phyloP scores from a whole-genome alignment of 2,888 invertebrate species.

The Scaptodrosophila latifasciaeformis region DNA sequence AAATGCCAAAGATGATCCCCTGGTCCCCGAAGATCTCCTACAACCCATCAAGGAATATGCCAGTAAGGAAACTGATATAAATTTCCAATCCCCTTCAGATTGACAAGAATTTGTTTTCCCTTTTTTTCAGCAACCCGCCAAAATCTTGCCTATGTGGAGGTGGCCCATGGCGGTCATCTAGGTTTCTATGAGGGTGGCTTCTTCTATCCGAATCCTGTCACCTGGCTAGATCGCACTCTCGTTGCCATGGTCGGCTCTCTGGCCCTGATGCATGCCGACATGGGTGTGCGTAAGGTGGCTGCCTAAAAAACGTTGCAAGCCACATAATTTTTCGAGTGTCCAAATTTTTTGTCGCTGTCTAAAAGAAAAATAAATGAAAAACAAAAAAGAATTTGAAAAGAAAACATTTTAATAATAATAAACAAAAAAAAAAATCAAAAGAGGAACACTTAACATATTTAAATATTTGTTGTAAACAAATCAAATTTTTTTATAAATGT shows the following conservation, averaged over 20 bases:
- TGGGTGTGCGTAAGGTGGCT: slow-evolving; percentile 43
- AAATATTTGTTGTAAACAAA: too few species aligned
- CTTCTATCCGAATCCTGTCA: slow-evolving; percentile 90
- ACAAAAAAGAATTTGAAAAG: slow-evolving; percentile 16
- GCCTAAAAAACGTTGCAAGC: slow-evolving; percentile 35
- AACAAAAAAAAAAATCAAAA: too few species aligned
- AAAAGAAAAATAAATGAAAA: slow-evolving; percentile 30
- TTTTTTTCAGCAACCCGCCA: slow-evolving; percentile 79
- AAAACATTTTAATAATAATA: slow-evolving; percentile 16
- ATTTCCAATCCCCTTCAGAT: neutral
- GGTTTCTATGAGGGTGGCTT: slow-evolving; percentile 95
- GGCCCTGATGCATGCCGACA: slow-evolving; percentile 74
- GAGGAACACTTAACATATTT: too few species aligned
- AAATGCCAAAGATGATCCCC: slow-evolving; percentile 93
- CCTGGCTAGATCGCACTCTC: slow-evolving; percentile 94
- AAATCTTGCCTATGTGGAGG: slow-evolving; percentile 84
- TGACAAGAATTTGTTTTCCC: neutral
- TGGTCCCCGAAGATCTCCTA: slow-evolving; percentile 87
- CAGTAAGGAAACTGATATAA: slow-evolving; percentile 80
- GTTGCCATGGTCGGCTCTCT: slow-evolving; percentile 87
- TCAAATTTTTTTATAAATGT: too few species aligned
- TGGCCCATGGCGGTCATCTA: slow-evolving; percentile 94
- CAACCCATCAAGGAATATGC: slow-evolving; percentile 84
- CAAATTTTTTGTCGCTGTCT: slow-evolving; percentile 48
- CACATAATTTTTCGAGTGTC: slow-evolving; percentile 34